Percentiles rank a stretch among this genome's conserved stretches.
Evolutionary conservation across 2,888 invertebrate genomes (phyloP).

Genomic region (Dryadula phaetusa): DNA sequence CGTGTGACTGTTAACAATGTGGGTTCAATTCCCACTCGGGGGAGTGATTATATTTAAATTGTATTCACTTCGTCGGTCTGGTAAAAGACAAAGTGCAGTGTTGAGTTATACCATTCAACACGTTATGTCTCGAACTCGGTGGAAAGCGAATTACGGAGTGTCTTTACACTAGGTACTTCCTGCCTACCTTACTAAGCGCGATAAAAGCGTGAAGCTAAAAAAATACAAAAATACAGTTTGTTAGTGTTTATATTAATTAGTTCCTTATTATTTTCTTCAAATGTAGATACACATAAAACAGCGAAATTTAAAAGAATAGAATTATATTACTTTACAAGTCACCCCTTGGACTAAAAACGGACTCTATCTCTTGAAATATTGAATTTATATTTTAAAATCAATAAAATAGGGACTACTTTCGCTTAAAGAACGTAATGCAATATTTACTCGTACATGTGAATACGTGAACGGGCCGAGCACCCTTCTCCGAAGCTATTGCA

Average conservation of each 20-base stretch:
- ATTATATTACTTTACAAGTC: too few species aligned
- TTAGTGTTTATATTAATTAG: too few species aligned
- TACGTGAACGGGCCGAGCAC: slow-evolving; percentile 13
- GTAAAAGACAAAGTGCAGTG: neutral
- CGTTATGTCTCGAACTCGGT: too few species aligned
- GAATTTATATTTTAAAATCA: slow-evolving; percentile 11
- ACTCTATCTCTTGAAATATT: neutral
- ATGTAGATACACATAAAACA: neutral
- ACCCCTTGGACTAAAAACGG: neutral
- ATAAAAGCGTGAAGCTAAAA: neutral
- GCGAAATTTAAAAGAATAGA: neutral
- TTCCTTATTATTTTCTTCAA: too few species aligned
- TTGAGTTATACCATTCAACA: neutral
- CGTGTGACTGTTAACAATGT: too few species aligned
- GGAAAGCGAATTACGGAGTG: too few species aligned
- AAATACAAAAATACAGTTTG: too few species aligned
- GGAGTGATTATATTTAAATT: too few species aligned
- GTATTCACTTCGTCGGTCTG: too few species aligned
- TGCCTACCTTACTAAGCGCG: too few species aligned
- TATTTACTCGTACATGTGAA: slow-evolving; percentile 2
- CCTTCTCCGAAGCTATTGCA: slow-evolving; percentile 2
- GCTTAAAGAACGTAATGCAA: neutral
- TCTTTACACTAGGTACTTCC: too few species aligned
- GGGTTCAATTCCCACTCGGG: too few species aligned
- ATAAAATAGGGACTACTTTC: slow-evolving; percentile 9